These are phyloP conservation scores for Hemiprocne comata DNA, from an alignment of 2,113 vertebrate genomes.

Conservation along the genomic window DNA sequence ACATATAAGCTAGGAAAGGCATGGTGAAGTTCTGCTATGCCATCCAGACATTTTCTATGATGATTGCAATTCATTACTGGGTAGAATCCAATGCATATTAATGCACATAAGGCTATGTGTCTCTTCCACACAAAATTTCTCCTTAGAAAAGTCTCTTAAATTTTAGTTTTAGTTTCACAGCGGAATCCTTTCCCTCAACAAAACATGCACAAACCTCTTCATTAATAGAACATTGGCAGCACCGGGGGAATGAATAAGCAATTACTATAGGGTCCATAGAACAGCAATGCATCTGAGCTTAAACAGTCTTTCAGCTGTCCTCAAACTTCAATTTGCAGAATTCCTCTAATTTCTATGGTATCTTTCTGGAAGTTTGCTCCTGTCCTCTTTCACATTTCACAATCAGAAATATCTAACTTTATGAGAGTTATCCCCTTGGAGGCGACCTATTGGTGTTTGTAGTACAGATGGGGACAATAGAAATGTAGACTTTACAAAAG, in stretches of 20 bases:
- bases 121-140: not conserved
- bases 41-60: not conserved
- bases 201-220: not conserved
- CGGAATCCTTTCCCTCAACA: not conserved
- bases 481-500: not conserved
- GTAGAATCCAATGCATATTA: not conserved
- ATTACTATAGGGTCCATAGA: not conserved
- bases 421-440: not conserved
- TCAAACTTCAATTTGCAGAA: not conserved
- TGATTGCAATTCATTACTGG: not conserved
- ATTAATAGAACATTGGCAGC: not conserved
- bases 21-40: not conserved
- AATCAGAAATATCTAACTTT: not conserved
- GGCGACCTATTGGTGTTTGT: not conserved
- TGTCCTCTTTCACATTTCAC: not conserved
- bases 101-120: not conserved
- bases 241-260: not conserved
- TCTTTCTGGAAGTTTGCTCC: not conserved
- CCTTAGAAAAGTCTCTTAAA: not conserved
- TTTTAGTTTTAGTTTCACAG: not conserved
- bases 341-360: not conserved
- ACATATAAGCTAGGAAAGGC: not conserved
- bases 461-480: not conserved
- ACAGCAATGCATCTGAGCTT: not conserved
- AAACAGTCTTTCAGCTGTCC: not conserved